Conservation (phyloP, 2,888 invertebrate genomes). For the Sympetrum striolatum region DNA sequence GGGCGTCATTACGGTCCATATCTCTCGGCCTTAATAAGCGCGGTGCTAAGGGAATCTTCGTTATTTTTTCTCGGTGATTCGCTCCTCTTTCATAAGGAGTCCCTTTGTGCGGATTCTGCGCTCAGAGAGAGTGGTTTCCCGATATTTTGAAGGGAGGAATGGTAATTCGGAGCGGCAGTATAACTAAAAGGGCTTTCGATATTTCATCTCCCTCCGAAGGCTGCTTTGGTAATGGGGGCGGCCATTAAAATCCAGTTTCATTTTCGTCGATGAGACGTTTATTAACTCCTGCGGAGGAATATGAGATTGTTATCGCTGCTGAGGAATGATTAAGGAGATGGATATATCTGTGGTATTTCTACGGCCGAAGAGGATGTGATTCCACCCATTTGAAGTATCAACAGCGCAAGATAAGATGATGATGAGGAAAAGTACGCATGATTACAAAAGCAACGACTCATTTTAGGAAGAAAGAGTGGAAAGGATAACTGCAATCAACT, state of each 20-base stretch:
- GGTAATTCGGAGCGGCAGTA: conserved; percentile 30
- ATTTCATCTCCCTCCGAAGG: background rate
- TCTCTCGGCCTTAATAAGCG: conserved; percentile 24
- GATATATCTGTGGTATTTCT: background rate
- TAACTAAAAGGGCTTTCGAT: conserved; percentile 27
- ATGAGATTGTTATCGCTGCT: conserved; percentile 5
- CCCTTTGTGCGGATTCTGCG: conserved; percentile 2
- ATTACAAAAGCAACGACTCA: too few relatives aligned
- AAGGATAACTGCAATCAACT: too few relatives aligned
- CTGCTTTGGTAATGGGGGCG: conserved; percentile 15
- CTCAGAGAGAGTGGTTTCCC: conserved; percentile 21
- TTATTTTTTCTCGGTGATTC: background rate
- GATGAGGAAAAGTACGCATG: too few relatives aligned
- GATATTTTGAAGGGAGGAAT: conserved; percentile 35
- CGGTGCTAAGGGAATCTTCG: background rate
- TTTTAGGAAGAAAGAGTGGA: too few relatives aligned
- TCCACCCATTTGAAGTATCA: too few relatives aligned
- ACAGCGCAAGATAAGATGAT: too few relatives aligned
- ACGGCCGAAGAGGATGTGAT: background rate
- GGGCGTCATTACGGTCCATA: conserved; percentile 7
- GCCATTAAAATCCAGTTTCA: conserved; percentile 36
- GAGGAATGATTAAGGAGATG: background rate
- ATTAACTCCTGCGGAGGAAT: background rate
- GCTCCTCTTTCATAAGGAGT: background rate
- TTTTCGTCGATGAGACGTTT: background rate